phyloP scores from a whole-genome alignment of 2,113 vertebrate species.

The Pongo pygmaeus region DNA sequence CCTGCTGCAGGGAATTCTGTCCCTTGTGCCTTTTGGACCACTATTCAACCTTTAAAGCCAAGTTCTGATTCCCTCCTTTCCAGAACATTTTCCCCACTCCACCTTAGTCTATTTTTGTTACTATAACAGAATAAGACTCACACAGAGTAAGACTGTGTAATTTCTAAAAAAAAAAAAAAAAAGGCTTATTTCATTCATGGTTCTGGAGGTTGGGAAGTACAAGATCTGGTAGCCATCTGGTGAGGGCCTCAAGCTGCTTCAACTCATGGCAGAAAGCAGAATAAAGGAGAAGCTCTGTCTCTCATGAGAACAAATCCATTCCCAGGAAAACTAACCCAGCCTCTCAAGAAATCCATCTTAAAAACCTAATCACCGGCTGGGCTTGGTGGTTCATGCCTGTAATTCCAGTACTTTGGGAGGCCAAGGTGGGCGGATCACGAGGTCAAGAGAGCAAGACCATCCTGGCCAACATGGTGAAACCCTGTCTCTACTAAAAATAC shows the following conservation, averaged over 20 bases:
- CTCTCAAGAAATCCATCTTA: neutral
- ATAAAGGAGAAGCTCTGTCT: neutral
- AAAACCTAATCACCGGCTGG: neutral
- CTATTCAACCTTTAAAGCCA: neutral
- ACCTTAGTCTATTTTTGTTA: neutral
- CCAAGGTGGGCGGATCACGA: too few species aligned
- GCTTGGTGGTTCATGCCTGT: too few species aligned
- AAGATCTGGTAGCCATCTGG: neutral
- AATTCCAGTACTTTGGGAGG: too few species aligned
- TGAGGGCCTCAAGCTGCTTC: neutral
- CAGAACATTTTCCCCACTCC: neutral
- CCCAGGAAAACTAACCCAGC: neutral
- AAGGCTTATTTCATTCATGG: neutral
- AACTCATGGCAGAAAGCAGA: neutral
- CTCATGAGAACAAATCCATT: neutral
- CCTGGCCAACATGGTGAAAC: too few species aligned
- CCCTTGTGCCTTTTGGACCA: neutral
- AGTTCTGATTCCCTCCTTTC: neutral
- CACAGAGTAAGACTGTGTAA: neutral
- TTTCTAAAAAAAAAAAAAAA: neutral
- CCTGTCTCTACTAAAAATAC: too few species aligned
- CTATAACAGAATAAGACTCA: neutral
- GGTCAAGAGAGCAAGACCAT: too few species aligned
- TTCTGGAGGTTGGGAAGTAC: neutral
- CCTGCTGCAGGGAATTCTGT: neutral